Base-by-base conservation (phyloP, 2,888 invertebrate genomes). In the Cephus pygmeus region DNA sequence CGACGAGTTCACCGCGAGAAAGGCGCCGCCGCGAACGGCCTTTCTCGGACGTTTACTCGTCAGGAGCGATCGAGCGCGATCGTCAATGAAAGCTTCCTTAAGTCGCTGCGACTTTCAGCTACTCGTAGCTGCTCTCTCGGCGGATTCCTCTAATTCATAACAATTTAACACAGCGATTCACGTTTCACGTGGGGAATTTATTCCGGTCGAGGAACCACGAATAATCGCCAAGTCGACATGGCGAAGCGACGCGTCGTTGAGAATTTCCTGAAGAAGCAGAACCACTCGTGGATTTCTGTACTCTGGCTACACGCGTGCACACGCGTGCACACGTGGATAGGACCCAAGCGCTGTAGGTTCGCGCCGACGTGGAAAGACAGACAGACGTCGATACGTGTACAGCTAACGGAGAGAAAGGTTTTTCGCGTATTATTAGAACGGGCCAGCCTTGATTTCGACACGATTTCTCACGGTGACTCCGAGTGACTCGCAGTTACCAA, bases 401-500 rank as follows among this genome's bases (percentile, higher is more conserved):
- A n/a, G 33, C 71, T 11, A 31, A 34, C 71, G 33, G 71, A 31
- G 71, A 71, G 71, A 71, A 71, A 71, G 71, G 71, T 71, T 71
- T 71, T 71, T 71, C 71, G 34, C 31, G 71, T 31, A 71, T 34
- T 12, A 33, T 31, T 71, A 71, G 71, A 71, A 34, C 31, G 71
- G 71, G 71, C 71, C 71, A 71, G 34, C 71, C 71, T 71, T 71
- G 71, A 34, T 33, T 71, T 71, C 31, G 31, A 56, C 23, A 56
- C 23, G 56, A 56, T 56, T 56, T 56, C 56, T 56, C 56, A 56
- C 56, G 56, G 56, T 9, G 56, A 56, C 15, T 56, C 56, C 6
- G 6, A 56, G 12, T 40, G 40, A 40, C 12, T 40, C 40, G 56
- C 6, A 56, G 56, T 56, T 23, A 23, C 2, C 23, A 56, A 9